Evolutionary conservation across 2,888 invertebrate species (phyloP), one percentile per base, ranked within the genome.

Genomic region (Chymomyza amoena): DNA sequence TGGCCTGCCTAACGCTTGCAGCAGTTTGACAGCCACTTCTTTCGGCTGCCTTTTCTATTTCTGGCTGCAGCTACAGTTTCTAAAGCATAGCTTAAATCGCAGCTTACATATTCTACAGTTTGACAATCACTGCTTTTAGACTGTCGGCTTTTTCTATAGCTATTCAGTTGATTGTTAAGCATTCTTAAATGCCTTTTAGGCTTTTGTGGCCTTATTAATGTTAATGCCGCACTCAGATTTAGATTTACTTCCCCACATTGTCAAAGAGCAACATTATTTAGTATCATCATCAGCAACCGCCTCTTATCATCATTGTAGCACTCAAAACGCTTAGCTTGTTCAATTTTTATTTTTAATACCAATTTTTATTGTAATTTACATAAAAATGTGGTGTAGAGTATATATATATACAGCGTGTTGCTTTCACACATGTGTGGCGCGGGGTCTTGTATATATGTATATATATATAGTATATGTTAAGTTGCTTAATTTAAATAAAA

Each of bases 401-500:
- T n/a, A 36, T 45, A 13, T 45, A 20, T 54, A 25, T 45, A 13
- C 4, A 45, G 68, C 70, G 59, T 45, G 39, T 45, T 45, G 73
- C 76, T 70, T 73, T 76, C 57, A 68, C 18, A 45, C 39, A 45
- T 45, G 39, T 13, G 39, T 13, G 39, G 13, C 39, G 32, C 32
- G 32, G 32, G 7, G 1, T 16, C 50, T 36, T 15, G 61, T 16
- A 54, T 63, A 60, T 50, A 50, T 15, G 61, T 16, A 54, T 63
- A 60, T 50, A 50, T 61, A 70, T 63, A 61, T 70, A 56, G 16
- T 16, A 16, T 10, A 39, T 66, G 60, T 74, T 62, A 68, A 79
- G 87, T 84, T 84, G 84, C 84, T 82, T 82, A 71, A 87, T 84
- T 86, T 84, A 79, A 83, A 86, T 86, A 85, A 81, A 80, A 74